Conservation (phyloP, 2,888 invertebrate species). For the Amphimallon solstitiale region DNA sequence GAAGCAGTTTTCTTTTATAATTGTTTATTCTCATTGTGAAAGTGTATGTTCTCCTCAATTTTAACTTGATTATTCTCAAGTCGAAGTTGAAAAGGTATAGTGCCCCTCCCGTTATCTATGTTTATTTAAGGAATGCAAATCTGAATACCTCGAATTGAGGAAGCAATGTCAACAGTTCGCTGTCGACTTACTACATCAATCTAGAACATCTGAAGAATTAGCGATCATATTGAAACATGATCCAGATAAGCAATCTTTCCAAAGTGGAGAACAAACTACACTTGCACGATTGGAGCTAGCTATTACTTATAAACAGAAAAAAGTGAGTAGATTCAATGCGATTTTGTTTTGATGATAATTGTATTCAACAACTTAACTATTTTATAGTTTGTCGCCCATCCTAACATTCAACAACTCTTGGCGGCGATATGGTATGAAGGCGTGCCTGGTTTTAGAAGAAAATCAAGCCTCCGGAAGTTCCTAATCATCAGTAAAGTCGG, state of each 20-base stretch:
- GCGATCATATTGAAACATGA: slow-evolving; percentile 95
- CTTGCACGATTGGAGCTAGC: slow-evolving; percentile 89
- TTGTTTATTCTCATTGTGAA: no score
- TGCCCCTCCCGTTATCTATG: no score
- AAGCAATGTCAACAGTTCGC: slow-evolving; percentile 90
- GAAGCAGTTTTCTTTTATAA: no score
- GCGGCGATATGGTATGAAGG: slow-evolving; percentile 96
- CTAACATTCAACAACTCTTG: slow-evolving; percentile 91
- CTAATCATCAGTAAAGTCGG: slow-evolving; percentile 79
- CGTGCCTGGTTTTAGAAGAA: slow-evolving; percentile 90
- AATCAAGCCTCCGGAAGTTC: slow-evolving; percentile 75
- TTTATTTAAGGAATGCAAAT: slow-evolving; percentile 79
- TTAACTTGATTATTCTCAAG: no score
- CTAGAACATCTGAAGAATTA: slow-evolving; percentile 90
- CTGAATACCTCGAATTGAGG: slow-evolving; percentile 89
- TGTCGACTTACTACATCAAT: slow-evolving; percentile 89
- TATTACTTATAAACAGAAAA: slow-evolving; percentile 94
- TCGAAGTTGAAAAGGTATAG: no score
- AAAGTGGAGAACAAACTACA: slow-evolving; percentile 84
- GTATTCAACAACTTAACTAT: slow-evolving; percentile 9
- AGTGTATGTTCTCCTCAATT: no score
- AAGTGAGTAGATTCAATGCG: slow-evolving; percentile 68
- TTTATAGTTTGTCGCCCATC: slow-evolving; percentile 89
- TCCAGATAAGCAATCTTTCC: slow-evolving; percentile 76
- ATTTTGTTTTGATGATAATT: not conserved